Conservation (phyloP, 1,140 invertebrate species). For the Ips typographus region DNA sequence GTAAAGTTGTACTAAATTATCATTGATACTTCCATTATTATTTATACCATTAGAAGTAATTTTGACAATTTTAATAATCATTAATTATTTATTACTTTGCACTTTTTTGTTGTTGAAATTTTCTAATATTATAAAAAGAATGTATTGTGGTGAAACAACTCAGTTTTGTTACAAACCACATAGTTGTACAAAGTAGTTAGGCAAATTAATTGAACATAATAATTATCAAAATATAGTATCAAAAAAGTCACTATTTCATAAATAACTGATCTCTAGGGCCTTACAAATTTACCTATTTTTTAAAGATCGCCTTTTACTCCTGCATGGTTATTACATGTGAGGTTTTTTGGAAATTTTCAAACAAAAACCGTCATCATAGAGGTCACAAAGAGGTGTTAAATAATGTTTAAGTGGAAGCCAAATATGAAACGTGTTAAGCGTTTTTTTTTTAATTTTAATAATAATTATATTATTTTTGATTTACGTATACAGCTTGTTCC, state of each 20-base stretch:
- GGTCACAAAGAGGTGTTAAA: constrained; percentile 10
- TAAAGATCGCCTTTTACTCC: constrained; percentile 14
- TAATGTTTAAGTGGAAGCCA: constrained; percentile 16
- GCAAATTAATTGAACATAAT: background rate
- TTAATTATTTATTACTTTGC: too few relatives aligned
- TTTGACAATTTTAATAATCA: too few relatives aligned
- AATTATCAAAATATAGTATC: constrained; percentile 8
- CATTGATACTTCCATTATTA: too few relatives aligned
- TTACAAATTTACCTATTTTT: constrained; percentile 23
- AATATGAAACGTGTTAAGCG: constrained; percentile 3
- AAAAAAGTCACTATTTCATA: constrained; percentile 5
- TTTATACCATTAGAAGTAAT: too few relatives aligned
- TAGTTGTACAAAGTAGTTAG: background rate
- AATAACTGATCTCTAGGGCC: constrained; percentile 21
- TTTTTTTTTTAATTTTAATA: constrained; percentile 1
- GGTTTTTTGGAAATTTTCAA: background rate
- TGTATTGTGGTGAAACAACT: background rate
- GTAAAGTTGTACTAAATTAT: too few relatives aligned
- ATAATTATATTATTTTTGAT: background rate
- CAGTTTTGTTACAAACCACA: background rate
- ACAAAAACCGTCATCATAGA: background rate
- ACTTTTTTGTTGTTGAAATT: too few relatives aligned
- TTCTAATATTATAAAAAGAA: too few relatives aligned
- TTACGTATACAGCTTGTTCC: background rate
- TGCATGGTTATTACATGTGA: background rate